Evolutionary conservation across 2,113 vertebrate genomes (phyloP).

Genomic region (Thalassarche chlororhynchos): DNA sequence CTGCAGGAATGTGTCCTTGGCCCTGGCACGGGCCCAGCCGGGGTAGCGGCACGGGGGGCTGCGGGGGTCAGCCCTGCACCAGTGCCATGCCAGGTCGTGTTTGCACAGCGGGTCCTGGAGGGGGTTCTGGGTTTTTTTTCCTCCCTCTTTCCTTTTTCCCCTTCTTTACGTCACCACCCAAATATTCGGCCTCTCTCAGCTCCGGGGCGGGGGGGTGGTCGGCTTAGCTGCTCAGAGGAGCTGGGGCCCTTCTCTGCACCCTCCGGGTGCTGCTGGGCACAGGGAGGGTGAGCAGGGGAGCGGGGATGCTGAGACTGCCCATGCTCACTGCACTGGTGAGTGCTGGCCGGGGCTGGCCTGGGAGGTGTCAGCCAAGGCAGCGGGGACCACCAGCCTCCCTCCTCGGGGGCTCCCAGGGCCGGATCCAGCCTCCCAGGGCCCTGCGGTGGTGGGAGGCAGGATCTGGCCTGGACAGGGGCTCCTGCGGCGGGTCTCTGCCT

Average conservation of each 20-base stretch:
- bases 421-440: neutral
- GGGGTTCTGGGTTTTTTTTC: neutral
- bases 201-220: neutral
- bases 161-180: slow-evolving; percentile 32
- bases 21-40: neutral
- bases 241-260: slow-evolving; percentile 3
- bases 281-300: neutral
- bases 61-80: neutral
- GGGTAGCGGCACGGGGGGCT: neutral
- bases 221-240: neutral
- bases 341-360: neutral
- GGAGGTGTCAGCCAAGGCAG: neutral
- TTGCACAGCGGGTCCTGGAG: neutral
- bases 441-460: neutral
- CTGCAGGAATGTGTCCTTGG: slow-evolving; percentile 3
- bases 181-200: slow-evolving; percentile 12
- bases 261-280: neutral
- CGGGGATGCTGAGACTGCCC: neutral
- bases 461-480: neutral
- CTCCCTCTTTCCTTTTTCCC: slow-evolving; percentile 29
- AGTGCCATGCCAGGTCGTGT: neutral
- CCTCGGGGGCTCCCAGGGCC: neutral
- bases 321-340: neutral
- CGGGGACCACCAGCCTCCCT: rapidly evolving
- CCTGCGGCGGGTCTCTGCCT: neutral